Evolutionary conservation across 2,888 invertebrate genomes (phyloP), one percentile per base, ranked within the genome.

Genomic region (Augiades crinisus): DNA sequence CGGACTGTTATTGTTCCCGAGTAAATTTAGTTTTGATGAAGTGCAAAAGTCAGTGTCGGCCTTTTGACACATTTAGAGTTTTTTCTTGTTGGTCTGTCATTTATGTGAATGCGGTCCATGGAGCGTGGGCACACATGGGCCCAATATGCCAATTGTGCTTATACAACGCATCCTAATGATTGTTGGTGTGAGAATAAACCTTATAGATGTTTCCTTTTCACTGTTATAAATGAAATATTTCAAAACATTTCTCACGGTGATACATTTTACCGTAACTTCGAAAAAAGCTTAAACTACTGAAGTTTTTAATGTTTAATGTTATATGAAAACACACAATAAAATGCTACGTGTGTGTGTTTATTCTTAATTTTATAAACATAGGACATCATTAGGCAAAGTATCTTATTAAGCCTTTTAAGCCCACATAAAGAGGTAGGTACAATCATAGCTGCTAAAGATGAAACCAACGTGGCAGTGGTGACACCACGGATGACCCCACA

Each of bases 1-100:
- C 70, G 65, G 67, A 68, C 70, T 70, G 70, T 61, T 30, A 84
- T 84, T 84, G 81, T 86, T 72, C 66, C 54, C 65, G 65, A 72
- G 74, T 85, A 87, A 87, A 88, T 88, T 71, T 78, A 79, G 78
- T 72, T 88, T 88, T 89, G 88, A 88, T 89, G 88, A 88, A 89
- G 85, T 89, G 86, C 82, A 86, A 86, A 78, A 87, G 86, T 84
- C 82, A 77, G 70, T 62, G 73, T 67, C 70, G 68, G 68, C 70
- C 72, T 68, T 74, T 82, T 81, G 78, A 74, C 76, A 73, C 72
- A 44, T 44, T 44, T 37, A 0, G 34, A 21, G 36, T 12, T 72
- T 75, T 81, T 78, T 80, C 74, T 69, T 69, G 72, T 75, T 24
- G 75, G 79, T 80, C 80, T 75, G 72, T 63, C 63, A 64, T 75